Evolutionary conservation across 2,888 invertebrate species (phyloP).

Genomic region (Apotomis turbidana): DNA sequence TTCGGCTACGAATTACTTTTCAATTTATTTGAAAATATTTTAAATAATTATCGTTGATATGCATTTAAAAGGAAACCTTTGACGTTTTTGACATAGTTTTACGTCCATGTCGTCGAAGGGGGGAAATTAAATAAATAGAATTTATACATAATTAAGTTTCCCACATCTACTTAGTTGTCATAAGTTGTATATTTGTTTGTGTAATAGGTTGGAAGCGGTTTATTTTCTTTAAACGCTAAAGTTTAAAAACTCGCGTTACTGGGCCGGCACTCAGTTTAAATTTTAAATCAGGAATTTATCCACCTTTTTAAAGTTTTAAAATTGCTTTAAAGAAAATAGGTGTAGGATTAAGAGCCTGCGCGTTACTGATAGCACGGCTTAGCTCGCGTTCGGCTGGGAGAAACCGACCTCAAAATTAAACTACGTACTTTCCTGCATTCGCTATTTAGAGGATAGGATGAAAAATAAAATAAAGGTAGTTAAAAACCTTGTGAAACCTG

Average conservation of each 20-base stretch:
- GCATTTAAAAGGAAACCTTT: no score
- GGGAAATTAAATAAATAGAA: no score
- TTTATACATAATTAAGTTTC: no score
- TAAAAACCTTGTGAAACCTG: no score
- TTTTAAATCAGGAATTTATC: conserved; percentile 9
- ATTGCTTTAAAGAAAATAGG: conserved; percentile 22
- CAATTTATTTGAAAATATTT: no score
- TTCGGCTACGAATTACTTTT: no score
- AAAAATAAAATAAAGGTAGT: conserved; percentile 1
- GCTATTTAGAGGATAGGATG: conserved; percentile 12
- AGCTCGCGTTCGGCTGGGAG: conserved; percentile 8
- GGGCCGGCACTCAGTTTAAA: not conserved
- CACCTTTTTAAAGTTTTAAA: conserved; percentile 17
- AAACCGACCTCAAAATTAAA: conserved; percentile 24
- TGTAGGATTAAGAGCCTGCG: conserved; percentile 38
- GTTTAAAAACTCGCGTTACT: not conserved
- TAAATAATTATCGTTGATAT: no score
- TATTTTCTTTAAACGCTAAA: not conserved
- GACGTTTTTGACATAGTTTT: no score
- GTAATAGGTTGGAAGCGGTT: not conserved
- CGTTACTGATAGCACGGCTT: conserved; percentile 38
- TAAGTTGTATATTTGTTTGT: not conserved
- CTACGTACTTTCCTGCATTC: conserved; percentile 24
- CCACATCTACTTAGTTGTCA: no score
- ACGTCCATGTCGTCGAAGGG: no score